These are phyloP conservation scores for human DNA, from an alignment of 2,113 vertebrate genomes.

Conservation along the genomic window DNA sequence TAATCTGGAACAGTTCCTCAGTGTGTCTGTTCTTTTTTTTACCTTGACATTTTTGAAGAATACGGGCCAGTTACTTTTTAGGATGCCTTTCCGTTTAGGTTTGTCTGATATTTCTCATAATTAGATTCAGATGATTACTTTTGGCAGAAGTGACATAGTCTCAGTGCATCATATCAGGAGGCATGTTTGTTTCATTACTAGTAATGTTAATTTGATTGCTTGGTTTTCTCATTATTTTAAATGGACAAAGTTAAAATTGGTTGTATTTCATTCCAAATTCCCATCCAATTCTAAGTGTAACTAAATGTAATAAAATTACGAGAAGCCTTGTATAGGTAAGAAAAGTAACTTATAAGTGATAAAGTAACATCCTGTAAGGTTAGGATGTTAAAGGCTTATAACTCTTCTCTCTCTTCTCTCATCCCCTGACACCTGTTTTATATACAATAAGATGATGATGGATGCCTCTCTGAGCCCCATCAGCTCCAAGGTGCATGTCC, in stretches of 20 bases:
- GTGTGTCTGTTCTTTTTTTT: not conserved
- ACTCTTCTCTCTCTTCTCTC: not conserved
- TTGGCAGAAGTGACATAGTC: not conserved
- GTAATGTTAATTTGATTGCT: not conserved
- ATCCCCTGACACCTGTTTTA: not conserved
- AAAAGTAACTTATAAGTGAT: not conserved
- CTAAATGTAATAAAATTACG: not conserved
- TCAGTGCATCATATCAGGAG: not conserved
- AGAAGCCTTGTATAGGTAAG: not conserved
- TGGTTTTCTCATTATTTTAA: not conserved
- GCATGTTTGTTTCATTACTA: not conserved
- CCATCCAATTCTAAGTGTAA: conserved; percentile 39
- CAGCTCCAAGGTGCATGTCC: not conserved
- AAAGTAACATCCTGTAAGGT: not conserved
- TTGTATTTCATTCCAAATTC: not conserved
- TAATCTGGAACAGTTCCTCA: not conserved
- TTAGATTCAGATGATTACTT: conserved; percentile 15
- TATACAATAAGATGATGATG: not conserved
- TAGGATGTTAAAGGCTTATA: not conserved
- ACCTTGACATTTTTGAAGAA: not conserved
- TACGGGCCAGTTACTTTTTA: not conserved
- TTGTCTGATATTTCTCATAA: not conserved
- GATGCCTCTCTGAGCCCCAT: not conserved
- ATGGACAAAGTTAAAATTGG: not conserved
- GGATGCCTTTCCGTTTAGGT: not conserved